These are phyloP conservation scores for Merops nubicus DNA, from an alignment of 2,113 vertebrate genomes.

Conservation along the genomic window DNA sequence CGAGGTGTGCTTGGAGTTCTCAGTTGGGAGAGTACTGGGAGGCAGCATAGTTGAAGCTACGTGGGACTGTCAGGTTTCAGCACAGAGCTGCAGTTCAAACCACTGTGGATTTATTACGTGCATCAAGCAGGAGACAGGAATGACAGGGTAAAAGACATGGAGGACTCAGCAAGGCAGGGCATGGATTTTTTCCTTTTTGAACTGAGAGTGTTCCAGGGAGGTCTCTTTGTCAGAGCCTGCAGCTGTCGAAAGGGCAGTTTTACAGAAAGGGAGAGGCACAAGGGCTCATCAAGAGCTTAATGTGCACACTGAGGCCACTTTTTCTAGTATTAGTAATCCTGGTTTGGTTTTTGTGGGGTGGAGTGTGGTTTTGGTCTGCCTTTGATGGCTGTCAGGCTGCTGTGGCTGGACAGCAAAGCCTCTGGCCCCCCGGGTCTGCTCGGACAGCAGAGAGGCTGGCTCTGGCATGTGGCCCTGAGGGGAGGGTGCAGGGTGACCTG, in stretches of 20 bases:
- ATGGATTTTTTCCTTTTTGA: conserved; percentile 30
- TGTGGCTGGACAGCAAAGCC: background rate
- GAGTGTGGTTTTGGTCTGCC: background rate
- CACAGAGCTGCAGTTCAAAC: background rate
- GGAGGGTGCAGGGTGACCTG: background rate
- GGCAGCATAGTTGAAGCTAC: background rate
- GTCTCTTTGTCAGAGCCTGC: conserved; percentile 20
- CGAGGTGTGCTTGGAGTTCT: background rate
- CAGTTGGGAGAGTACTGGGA: background rate
- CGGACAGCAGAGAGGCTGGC: background rate
- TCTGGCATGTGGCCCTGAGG: background rate
- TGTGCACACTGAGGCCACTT: background rate
- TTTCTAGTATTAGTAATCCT: background rate
- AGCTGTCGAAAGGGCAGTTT: background rate
- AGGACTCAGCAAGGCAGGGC: conserved; percentile 12
- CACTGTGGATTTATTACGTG: conserved; percentile 32
- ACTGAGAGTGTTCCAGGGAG: background rate
- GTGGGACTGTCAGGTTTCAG: background rate
- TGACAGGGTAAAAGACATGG: conserved; percentile 43
- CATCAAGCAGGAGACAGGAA: conserved; percentile 31
- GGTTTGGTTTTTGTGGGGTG: background rate
- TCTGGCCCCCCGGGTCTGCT: background rate
- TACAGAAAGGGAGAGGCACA: background rate
- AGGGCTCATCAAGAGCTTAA: background rate
- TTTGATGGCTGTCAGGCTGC: rapidly evolving